phyloP scores from a whole-genome alignment of 2,797 vertebrate species.

The Aphelocoma californica region DNA sequence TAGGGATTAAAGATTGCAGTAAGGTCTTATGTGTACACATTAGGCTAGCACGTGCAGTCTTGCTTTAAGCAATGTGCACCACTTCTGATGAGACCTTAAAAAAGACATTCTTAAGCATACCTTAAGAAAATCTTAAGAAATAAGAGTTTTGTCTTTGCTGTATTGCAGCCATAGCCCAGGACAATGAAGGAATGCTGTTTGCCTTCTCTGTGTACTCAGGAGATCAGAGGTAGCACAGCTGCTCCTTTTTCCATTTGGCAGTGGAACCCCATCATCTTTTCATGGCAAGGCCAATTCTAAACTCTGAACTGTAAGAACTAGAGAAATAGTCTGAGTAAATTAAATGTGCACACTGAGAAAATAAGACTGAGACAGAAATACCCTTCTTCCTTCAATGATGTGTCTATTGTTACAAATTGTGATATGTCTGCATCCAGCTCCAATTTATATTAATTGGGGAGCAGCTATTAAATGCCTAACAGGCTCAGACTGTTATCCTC shows the following conservation, averaged over 20 bases:
- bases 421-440: background rate
- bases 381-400: background rate
- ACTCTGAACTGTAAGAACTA: background rate
- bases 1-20: background rate
- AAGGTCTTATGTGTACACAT: background rate
- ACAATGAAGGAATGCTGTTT: background rate
- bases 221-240: background rate
- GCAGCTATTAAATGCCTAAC: background rate
- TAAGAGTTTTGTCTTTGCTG: background rate
- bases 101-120: background rate
- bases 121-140: background rate
- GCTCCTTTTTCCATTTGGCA: background rate
- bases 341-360: background rate
- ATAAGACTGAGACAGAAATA: background rate
- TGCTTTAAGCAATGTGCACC: background rate
- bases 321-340: background rate
- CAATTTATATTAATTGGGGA: background rate
- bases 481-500: background rate
- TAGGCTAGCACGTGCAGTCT: rapidly evolving
- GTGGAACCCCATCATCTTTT: background rate
- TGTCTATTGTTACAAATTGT: background rate
- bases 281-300: background rate
- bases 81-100: background rate
- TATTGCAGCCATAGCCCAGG: background rate
- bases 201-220: background rate